Evolutionary conservation across 2,113 vertebrate genomes (phyloP), one percentile per base, ranked within the genome.

Genomic region (Indicator maculatus): DNA sequence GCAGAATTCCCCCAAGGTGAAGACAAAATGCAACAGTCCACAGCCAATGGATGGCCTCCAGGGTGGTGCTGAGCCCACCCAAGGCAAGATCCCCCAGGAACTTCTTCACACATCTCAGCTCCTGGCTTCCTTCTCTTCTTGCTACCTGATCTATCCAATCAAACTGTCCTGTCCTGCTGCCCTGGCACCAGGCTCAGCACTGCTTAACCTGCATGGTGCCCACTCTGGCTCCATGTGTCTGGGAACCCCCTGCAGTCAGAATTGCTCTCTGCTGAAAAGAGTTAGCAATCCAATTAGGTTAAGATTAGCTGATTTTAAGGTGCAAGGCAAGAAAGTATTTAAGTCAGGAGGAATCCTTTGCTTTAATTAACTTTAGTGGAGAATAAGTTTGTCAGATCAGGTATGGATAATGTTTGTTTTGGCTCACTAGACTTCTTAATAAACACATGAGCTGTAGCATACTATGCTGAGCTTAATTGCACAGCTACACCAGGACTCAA

Each of bases 361-460:
- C 86, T 90, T 93, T 95, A 96, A 96, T 95, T 96, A 93, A 88
- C 71, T 90, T 78, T 36, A 15, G 52, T 59, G 36, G 75, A 85
- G 95, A 92, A 83, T 33, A 91, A 82, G 53, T 88, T 78, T 80
- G 83, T 74, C 72, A 90, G 66, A 69, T 63, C 90, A 91, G 47
- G 90, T 82, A 79, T 50, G 59, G 80, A 60, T 91, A 47, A 47
- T 30, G 44, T 70, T 95, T 89, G 92, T 4, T 93, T 86, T 91
- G 83, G 82, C 93, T 89, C 77, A 86, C 38, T 87, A 50, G 75
- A 39, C 71, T 95, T 93, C 80, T 91, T 96, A 90, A 96, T 93
- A 93, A 83, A 95, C 55, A 84, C 65, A 77, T 96, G 86, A 94
- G 74, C 39, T 77, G 60, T 26, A 92, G 80, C 23, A 2, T 70